These are phyloP conservation scores for Megaceryle torquata DNA, from an alignment of 2,113 vertebrate genomes.

Conservation along the genomic window DNA sequence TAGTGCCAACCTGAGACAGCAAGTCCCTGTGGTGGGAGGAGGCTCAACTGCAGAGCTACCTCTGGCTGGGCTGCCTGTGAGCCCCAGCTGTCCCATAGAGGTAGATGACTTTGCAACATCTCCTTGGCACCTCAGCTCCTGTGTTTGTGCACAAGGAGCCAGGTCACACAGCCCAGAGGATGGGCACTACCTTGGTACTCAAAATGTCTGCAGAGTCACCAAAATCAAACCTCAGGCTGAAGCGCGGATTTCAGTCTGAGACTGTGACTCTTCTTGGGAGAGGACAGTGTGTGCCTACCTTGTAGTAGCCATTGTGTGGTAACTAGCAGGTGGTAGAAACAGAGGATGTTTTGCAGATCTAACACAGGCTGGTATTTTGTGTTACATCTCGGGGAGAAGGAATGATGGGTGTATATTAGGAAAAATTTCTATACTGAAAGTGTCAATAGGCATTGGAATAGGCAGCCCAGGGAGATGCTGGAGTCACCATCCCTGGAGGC, in stretches of 20 bases:
- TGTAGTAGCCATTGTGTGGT: rapidly evolving
- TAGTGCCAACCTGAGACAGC: background rate
- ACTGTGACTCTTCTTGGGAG: no score
- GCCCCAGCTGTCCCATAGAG: background rate
- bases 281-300: background rate
- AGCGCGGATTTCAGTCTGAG: background rate
- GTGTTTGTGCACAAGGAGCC: background rate
- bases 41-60: background rate
- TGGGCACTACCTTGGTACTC: background rate
- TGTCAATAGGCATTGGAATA: no score
- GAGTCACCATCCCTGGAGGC: no score
- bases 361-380: background rate
- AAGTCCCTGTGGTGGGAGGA: rapidly evolving
- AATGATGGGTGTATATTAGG: background rate
- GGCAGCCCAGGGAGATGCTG: no score
- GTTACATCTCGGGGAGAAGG: background rate
- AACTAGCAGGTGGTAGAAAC: background rate
- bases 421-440: no score
- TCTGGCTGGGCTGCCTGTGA: background rate
- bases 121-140: background rate
- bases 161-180: rapidly evolving
- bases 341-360: background rate
- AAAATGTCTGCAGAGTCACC: background rate
- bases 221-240: background rate
- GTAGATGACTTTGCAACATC: background rate